A percentile compares a stretch with the other conserved stretches of the same genome.
phyloP scores from a whole-genome alignment of 92 coral and sea anemone species.

The Parazoanthus atlanticus region DNA sequence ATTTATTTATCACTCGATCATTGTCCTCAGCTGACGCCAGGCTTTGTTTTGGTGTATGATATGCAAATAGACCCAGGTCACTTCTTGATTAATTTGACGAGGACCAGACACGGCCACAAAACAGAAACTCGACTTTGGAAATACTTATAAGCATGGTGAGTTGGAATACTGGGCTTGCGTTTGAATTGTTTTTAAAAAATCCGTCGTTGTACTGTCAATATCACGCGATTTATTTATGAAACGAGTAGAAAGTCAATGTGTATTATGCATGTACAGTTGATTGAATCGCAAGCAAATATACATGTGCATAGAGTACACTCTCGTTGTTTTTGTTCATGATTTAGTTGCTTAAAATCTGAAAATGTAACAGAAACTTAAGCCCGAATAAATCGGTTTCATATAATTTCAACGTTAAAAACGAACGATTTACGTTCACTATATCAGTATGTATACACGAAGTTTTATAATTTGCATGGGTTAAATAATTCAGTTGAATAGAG shows the following conservation, averaged over 20 bases:
- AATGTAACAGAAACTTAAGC: neutral
- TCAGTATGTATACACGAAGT: neutral
- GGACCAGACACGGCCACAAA: neutral
- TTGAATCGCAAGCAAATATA: neutral
- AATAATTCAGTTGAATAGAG: neutral
- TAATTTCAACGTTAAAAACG: neutral
- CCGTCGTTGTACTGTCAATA: neutral
- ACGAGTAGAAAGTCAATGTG: neutral
- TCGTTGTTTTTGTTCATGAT: neutral
- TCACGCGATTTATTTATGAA: neutral
- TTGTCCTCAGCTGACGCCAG: neutral
- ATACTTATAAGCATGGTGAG: conserved; percentile 2
- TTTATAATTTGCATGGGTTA: neutral
- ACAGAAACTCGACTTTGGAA: neutral
- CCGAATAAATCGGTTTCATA: neutral
- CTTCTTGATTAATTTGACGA: neutral
- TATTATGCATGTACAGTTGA: conserved; percentile 4
- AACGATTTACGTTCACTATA: neutral
- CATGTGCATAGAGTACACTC: too few relatives aligned
- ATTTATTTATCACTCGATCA: neutral
- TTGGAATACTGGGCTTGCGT: too few relatives aligned
- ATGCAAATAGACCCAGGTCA: conserved; percentile 19
- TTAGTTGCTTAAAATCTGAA: neutral
- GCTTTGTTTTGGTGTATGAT: neutral
- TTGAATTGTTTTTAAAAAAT: neutral